These are phyloP conservation scores for Lutraria rhynchaena DNA, from an alignment of 1,140 invertebrate genomes.

Conservation along the genomic window DNA sequence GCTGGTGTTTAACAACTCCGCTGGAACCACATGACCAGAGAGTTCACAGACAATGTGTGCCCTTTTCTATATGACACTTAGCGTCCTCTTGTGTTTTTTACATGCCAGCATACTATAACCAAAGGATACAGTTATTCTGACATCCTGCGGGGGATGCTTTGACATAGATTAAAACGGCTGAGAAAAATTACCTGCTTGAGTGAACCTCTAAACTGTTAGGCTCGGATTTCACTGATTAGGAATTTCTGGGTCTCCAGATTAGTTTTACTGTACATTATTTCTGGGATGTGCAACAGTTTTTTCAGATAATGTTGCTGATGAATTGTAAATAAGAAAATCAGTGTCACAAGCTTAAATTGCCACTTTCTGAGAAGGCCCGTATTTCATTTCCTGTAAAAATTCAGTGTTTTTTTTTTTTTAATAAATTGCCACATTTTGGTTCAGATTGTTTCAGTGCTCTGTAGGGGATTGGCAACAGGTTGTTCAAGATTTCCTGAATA, in stretches of 20 bases:
- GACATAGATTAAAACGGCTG: constrained; percentile 32
- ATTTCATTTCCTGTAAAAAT: too few relatives aligned
- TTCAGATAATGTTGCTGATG: constrained; percentile 18
- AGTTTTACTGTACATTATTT: not conserved
- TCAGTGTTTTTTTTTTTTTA: too few relatives aligned
- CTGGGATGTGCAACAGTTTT: constrained; percentile 28
- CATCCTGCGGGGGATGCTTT: constrained; percentile 18
- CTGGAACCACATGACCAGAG: constrained; percentile 25
- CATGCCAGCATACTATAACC: constrained; percentile 24
- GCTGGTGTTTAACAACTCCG: not conserved
- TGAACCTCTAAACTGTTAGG: constrained; percentile 8
- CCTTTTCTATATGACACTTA: constrained; percentile 15
- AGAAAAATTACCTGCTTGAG: constrained; percentile 34
- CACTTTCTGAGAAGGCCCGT: too few relatives aligned
- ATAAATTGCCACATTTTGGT: too few relatives aligned
- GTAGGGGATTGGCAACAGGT: too few relatives aligned
- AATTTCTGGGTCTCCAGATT: not conserved
- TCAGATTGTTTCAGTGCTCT: too few relatives aligned
- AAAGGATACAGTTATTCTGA: constrained; percentile 32
- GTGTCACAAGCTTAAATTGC: constrained; percentile 24
- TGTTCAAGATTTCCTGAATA: too few relatives aligned
- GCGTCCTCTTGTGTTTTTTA: constrained; percentile 36
- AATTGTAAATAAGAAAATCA: constrained; percentile 25
- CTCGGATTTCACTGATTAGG: constrained; percentile 22
- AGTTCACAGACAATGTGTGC: constrained; percentile 6